Evolutionary conservation across 2,797 vertebrate species (phyloP), one percentile per base, ranked within the genome.

Genomic region (Catostomus latipinnis): DNA sequence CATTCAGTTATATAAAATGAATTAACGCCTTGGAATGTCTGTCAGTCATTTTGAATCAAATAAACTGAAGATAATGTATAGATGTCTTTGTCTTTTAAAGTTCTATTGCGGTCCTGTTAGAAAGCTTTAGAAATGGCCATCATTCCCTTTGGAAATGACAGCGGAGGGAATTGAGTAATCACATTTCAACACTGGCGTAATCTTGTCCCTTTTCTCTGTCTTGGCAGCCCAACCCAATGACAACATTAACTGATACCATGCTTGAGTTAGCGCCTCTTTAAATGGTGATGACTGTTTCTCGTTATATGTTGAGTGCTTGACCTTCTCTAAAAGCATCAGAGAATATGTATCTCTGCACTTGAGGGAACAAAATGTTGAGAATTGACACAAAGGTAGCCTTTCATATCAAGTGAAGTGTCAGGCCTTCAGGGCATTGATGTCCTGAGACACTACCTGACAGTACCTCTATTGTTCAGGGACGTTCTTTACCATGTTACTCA

Each of bases 131-230:
- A n/a, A 69, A 65, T 53, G 53, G 16, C 67, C 34, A 6, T 75
- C 75, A 84, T 81, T 81, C 80, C 71, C 78, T 81, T 72, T 67
- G 12, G 75, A 58, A 49, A 48, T 60, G 53, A 14, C 48, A 80
- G 16, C 70, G 48, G 53, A 74, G 66, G 75, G 18, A 60, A 49
- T 76, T 61, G 16, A 62, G 53, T 81, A 75, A 71, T 84, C 66
- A 75, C 71, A 67, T 79, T 84, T 72, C 56, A 79, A 52, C 43
- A 71, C 54, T 22, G 45, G 58, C 43, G 49, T 74, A 34, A 74
- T 77, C 56, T 72, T 8, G 58, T 54, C 72, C 46, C 48, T 12
- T 53, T 70, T 54, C 22, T 74, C 52, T 74, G 70, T 63, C 81
- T 62, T 10, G 0, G n/a, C 34, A 22, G 78, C 78, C 73, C 76